These are phyloP conservation scores for Xenopus tropicalis DNA, from an alignment of 2,113 vertebrate genomes.

Conservation along the genomic window UCB_Xtro_10.0 CM004445.2:53397001-53397500, in stretches of 20 bases:
- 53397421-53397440: constrained; percentile 11
- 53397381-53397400: constrained; percentile 21
- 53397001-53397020: no score
- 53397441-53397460: neutral
- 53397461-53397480: neutral
- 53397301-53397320: constrained; percentile 27
- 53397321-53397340: constrained; percentile 40
- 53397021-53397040: no score
- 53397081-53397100: no score
- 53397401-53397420: constrained; percentile 25
- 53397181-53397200: no score
- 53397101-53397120: no score
- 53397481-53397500: neutral
- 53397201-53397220: constrained; percentile 4
- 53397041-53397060: no score
- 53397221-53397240: constrained; percentile 19
- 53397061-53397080: no score
- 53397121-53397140: no score
- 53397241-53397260: constrained; percentile 17
- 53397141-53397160: no score
- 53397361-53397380: constrained; percentile 18
- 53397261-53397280: constrained; percentile 9
- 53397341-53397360: constrained; percentile 29
- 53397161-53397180: no score
- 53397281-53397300: constrained; percentile 35